phyloP scores from a whole-genome alignment of 2,888 invertebrate species.

The Diogma glabrata region DNA sequence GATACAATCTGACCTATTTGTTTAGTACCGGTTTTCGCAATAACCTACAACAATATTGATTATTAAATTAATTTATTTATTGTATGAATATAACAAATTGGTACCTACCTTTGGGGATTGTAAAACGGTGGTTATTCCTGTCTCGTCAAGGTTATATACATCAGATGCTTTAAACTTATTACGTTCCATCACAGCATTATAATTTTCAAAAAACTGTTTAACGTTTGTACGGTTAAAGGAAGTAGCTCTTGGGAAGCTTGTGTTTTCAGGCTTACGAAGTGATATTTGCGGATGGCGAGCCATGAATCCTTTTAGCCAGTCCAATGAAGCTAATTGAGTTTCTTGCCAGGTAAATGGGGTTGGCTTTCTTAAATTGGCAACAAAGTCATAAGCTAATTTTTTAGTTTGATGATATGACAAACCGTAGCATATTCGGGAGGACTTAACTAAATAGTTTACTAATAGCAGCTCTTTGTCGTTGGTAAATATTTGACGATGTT shows the following conservation, averaged over 20 bases:
- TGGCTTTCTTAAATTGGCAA: no score
- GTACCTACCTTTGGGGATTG: constrained; percentile 16
- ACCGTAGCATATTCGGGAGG: no score
- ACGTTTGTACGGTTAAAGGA: constrained; percentile 19
- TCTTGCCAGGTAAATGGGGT: no score
- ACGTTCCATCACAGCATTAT: constrained; percentile 14
- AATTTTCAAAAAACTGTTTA: constrained; percentile 18
- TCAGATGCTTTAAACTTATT: constrained; percentile 15
- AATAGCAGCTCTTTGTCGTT: no score
- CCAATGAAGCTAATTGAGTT: no score
- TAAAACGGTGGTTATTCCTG: constrained; percentile 18
- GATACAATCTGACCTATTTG: constrained; percentile 22
- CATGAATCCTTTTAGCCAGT: constrained; percentile 16
- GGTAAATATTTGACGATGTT: no score
- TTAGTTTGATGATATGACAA: no score
- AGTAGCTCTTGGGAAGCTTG: no score
- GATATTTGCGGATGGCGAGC: constrained; percentile 17
- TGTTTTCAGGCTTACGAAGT: constrained; percentile 18
- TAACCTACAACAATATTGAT: constrained; percentile 7
- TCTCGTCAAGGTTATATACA: constrained; percentile 20
- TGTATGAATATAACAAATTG: not conserved
- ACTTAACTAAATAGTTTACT: no score
- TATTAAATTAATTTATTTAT: not conserved
- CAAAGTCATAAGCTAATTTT: no score
- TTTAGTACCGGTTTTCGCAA: constrained; percentile 18